A percentile compares a stretch with the other conserved stretches of the same genome.
Evolutionary conservation across 2,113 vertebrate genomes (phyloP).

Genomic region (Pavo muticus): DNA sequence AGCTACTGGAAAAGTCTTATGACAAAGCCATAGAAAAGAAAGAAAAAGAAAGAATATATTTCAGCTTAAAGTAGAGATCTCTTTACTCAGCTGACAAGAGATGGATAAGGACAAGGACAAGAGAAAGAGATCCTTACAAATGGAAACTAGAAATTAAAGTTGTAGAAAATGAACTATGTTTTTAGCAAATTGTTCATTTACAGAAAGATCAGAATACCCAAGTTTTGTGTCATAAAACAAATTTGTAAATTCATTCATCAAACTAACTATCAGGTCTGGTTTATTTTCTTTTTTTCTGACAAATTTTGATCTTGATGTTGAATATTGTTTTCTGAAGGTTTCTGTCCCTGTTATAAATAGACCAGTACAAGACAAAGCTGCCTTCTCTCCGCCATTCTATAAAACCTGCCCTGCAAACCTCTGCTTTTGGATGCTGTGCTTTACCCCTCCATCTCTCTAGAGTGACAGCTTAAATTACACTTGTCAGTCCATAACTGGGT

Average conservation of each 20-base stretch:
- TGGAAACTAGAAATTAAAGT: not conserved
- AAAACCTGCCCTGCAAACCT: not conserved
- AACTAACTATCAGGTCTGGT: not conserved
- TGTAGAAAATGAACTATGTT: not conserved
- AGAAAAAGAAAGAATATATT: not conserved
- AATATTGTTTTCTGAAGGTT: not conserved
- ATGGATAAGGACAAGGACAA: not conserved
- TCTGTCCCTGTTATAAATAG: not conserved
- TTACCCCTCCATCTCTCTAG: fast-evolving
- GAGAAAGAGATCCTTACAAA: not conserved
- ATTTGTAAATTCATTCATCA: not conserved
- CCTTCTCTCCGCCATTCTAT: not conserved
- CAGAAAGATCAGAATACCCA: not conserved
- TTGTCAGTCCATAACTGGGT: not conserved
- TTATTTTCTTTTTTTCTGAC: not conserved
- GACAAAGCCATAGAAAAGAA: not conserved
- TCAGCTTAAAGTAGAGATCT: not conserved
- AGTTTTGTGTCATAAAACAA: not conserved
- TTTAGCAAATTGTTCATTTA: not conserved
- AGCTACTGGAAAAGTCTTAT: not conserved
- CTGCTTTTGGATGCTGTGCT: not conserved
- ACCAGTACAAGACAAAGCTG: not conserved
- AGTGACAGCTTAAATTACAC: not conserved
- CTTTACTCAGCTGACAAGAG: not conserved
- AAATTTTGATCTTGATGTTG: not conserved